Percentiles rank a stretch among this genome's conserved stretches.
Evolutionary conservation across 2,888 invertebrate species (phyloP).

Genomic region (Hydroisotoma schaefferi): DNA sequence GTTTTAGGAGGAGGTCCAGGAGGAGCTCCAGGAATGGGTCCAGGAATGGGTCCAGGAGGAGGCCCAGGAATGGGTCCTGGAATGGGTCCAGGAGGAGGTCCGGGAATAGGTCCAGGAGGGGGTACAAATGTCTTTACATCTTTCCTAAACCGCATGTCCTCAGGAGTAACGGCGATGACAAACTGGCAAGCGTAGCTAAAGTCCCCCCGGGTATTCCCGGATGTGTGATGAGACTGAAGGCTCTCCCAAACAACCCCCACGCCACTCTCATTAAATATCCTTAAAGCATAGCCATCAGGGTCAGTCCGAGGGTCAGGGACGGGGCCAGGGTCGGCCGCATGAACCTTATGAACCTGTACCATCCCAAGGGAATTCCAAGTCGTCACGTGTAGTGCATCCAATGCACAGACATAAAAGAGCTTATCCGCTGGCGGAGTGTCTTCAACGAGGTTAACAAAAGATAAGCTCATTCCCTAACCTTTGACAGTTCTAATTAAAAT

Average conservation of each 20-base stretch:
- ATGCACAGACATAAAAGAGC: not conserved
- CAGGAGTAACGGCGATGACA: not conserved
- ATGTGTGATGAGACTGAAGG: not conserved
- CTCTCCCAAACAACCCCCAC: not conserved
- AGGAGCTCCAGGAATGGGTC: not conserved
- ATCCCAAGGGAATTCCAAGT: not conserved
- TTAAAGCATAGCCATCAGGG: not conserved
- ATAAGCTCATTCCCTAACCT: no score
- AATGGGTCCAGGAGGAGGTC: not conserved
- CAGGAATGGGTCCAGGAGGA: not conserved
- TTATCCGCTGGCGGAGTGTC: no score
- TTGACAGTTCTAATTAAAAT: not conserved
- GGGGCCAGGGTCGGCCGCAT: not conserved
- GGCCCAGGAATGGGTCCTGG: no score
- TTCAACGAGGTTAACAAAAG: no score
- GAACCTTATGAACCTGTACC: not conserved
- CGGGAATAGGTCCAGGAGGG: not conserved
- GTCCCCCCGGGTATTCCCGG: not conserved
- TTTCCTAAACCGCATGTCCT: not conserved
- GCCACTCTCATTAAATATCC: not conserved
- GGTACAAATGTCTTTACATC: not conserved
- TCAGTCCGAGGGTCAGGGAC: not conserved
- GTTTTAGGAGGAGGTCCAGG: not conserved
- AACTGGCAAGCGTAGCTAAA: not conserved
- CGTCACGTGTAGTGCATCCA: not conserved